Evolutionary conservation across 2,797 vertebrate species (phyloP).

Genomic region (Xiphorhynchus erythropygius): DNA sequence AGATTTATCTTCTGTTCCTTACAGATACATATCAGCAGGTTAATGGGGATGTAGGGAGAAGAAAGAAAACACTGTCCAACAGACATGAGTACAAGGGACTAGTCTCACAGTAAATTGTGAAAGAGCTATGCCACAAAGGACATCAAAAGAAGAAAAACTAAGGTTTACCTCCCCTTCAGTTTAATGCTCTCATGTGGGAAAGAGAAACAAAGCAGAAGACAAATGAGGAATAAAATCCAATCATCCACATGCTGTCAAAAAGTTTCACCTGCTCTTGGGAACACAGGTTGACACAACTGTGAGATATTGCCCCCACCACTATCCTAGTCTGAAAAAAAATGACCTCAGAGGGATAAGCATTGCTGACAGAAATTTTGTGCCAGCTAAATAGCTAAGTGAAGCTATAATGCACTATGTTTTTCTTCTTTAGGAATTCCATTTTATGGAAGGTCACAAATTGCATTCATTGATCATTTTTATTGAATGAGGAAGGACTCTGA

Average conservation of each 20-base stretch:
- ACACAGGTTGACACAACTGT: not conserved
- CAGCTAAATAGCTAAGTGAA: not conserved
- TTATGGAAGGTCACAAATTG: not conserved
- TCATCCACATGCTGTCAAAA: not conserved
- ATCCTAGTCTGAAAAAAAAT: not conserved
- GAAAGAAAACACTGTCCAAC: not conserved
- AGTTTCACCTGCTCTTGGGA: not conserved
- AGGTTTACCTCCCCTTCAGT: not conserved
- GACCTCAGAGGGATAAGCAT: not conserved
- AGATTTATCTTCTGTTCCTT: not conserved
- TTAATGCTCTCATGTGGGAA: not conserved
- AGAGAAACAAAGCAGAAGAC: not conserved
- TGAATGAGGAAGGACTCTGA: not conserved
- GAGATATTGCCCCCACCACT: not conserved
- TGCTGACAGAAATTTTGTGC: not conserved
- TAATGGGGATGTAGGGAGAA: not conserved
- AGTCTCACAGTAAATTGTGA: not conserved
- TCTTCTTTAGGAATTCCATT: not conserved
- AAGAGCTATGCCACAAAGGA: not conserved
- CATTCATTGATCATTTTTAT: not conserved
- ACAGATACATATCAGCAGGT: not conserved
- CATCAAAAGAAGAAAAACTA: not conserved
- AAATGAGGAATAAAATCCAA: not conserved
- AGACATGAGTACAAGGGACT: not conserved
- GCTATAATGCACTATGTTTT: not conserved